phyloP scores from a whole-genome alignment of 1,140 invertebrate species.

The Scaptomyza pallida region DNA sequence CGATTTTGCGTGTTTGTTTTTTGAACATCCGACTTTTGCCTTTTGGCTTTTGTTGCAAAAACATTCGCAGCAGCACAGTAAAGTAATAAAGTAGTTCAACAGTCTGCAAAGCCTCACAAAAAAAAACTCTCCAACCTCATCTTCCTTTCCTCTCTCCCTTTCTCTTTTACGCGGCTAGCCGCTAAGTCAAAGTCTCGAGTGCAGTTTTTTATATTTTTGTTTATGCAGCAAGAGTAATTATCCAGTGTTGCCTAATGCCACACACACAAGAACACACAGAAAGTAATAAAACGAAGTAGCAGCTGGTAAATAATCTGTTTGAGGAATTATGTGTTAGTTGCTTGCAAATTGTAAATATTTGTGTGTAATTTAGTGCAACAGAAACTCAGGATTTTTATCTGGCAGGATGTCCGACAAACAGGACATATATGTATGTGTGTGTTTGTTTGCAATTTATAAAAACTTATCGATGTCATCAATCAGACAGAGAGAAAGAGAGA shows the following conservation, averaged over 20 bases:
- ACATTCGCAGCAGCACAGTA: not conserved
- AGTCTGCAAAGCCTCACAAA: not conserved
- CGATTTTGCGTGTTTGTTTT: constrained; percentile 44
- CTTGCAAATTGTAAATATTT: not conserved
- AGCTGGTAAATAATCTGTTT: not conserved
- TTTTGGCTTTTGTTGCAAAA: constrained; percentile 35
- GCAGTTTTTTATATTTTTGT: constrained; percentile 53
- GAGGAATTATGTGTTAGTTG: constrained; percentile 6
- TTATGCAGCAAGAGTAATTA: constrained; percentile 51
- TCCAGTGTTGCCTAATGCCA: constrained; percentile 40
- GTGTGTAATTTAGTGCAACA: constrained; percentile 45
- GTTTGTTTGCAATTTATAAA: constrained; percentile 76
- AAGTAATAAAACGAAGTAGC: too few species aligned
- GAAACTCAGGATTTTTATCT: constrained; percentile 21
- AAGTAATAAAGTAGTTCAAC: constrained; percentile 12
- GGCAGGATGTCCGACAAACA: constrained; percentile 25
- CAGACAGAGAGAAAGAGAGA: too few species aligned
- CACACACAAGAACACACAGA: too few species aligned
- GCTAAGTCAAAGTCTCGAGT: constrained; percentile 57
- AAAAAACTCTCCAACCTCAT: not conserved
- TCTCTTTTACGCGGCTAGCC: constrained; percentile 10
- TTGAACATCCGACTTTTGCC: constrained; percentile 58
- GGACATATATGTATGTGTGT: constrained; percentile 36
- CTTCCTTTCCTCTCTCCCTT: not conserved
- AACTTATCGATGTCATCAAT: constrained; percentile 83